Base-by-base conservation (phyloP, 2,888 invertebrate species). In the Notocelia uddmanniana region DNA sequence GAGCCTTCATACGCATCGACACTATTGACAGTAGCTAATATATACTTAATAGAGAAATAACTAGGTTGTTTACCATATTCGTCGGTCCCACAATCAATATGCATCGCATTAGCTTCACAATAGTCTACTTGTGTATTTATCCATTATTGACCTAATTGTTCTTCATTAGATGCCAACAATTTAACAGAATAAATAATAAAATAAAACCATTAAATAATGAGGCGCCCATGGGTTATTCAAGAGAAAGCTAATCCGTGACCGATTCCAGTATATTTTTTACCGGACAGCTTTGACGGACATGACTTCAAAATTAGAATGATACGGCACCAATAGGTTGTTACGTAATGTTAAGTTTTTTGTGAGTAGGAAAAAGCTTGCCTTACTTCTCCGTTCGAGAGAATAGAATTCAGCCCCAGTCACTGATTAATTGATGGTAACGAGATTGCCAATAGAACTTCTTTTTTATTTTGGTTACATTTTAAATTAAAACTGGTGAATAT, bases 161-260 rank as follows among this genome's bases (percentile, higher is more conserved):
- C 15, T 55, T 57, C 19, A 37, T 54, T 62, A 45, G 60, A 26
- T 26, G 10, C 10, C 13, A 57, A 15, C 34, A 45, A 57, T 52
- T 26, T 15, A 18, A 60, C 23, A 34, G 26, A 54, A 59, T 45
- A 58, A n/a, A 64, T 52, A 26, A n/a, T n/a, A 64, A 66, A 67
- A 67, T 54, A 66, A 66, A 57, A 72, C 60, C 62, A 70, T 67
- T 57, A 23, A 72, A 55, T 57, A 72, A 68, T 62, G 55, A 57
- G 68, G 62, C 50, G 21, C 68, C 67, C 62, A 62, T 72, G 67
- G 72, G 72, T 68, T 57, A 72, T 55, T 72, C 15, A 57, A 72
- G 72, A 62, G 72, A 72, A 72, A 72, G 72, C 72, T 72, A 72
- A 68, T 57, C 72, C 67, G 50, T 68, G 68, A 72, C 48, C 57